Evolutionary conservation across 2,113 vertebrate species (phyloP).

Genomic region (Heterotilapia buettikoferi): DNA sequence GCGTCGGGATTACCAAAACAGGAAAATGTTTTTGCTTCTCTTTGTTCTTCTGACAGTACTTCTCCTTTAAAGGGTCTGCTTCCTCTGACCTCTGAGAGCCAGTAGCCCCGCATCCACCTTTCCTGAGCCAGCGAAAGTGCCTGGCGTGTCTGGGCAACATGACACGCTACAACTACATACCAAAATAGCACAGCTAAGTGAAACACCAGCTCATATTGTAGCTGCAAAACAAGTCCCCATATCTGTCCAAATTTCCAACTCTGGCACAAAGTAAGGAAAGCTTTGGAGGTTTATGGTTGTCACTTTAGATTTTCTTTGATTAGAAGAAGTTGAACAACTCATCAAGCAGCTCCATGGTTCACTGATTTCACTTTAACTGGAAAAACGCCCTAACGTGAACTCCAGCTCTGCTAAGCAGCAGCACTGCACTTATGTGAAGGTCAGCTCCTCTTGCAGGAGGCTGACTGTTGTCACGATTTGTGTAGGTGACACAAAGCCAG

Average conservation of each 20-base stretch:
- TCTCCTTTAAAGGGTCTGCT: constrained; percentile 27
- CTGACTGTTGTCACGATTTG: background rate
- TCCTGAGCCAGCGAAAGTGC: constrained; percentile 23
- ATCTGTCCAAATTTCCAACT: background rate
- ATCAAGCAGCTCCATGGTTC: background rate
- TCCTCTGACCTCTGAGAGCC: constrained; percentile 22
- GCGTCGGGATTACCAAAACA: background rate
- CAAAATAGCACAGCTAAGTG: constrained; percentile 27
- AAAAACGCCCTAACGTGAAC: background rate
- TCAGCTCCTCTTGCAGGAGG: constrained; percentile 2
- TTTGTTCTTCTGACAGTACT: background rate
- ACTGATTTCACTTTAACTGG: background rate
- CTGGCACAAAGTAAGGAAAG: background rate
- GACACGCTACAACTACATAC: constrained; percentile 41
- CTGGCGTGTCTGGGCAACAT: constrained; percentile 21
- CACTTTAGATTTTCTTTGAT: background rate
- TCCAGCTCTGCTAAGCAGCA: background rate
- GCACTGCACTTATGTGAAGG: constrained; percentile 25
- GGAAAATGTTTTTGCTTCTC: background rate
- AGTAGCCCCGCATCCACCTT: constrained; percentile 5
- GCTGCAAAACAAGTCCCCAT: background rate
- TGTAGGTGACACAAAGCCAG: background rate
- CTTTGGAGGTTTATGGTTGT: background rate
- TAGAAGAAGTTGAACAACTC: background rate
- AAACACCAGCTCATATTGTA: constrained; percentile 17